Base-by-base conservation (phyloP, 2,888 invertebrate genomes). In the Caenorhabditis becei region DNA sequence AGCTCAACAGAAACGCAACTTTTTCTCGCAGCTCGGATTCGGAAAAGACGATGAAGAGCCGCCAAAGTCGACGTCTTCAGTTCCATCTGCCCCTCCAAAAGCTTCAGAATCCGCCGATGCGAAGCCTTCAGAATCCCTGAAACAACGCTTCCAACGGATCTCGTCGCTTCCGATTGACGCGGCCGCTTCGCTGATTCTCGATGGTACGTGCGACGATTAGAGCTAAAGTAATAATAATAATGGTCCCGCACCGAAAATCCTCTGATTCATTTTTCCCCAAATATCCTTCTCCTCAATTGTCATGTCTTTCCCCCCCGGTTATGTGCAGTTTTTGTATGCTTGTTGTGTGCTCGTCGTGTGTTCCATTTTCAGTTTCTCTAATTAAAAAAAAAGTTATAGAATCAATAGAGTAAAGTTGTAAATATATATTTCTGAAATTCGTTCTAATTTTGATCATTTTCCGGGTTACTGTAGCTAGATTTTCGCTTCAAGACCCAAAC, bases 151-250 rank as follows among this genome's bases (percentile, higher is more conserved):
- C 58, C 80, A 80, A 24, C 70, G 85, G 26, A 82, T 86, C 35
- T 86, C 86, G 5, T 85, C 86, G 16, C 80, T 85, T 11, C 85
- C 86, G 14, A 82, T 86, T 49, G 86, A 86, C 72, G 78, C 74
- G 0, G 86, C 85, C 37, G 82, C 83, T 14, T 70, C 72, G 28
- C 51, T 85, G 24, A 83, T 85, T 51, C 63, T 84, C 37, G 80
- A 81, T 75, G 86, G 86, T 84, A 71, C 69, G 83, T 74, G 18
- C 54, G 56, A 35, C 23, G 77, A 77, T 65, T 41, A 41, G 14
- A 4, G 32, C 10, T 32, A 10, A 4, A 10, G 32, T 32, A n/a
- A n/a, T n/a, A n/a, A n/a, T n/a, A n/a, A n/a, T 32, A 32, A 10
- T 47, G 49, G 51, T 37, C 24, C 44, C 35, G 7, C 56, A 49